Evolutionary conservation across 2,888 invertebrate species (phyloP), one percentile per base, ranked within the genome.

Genomic region (Ectobius pallidus): DNA sequence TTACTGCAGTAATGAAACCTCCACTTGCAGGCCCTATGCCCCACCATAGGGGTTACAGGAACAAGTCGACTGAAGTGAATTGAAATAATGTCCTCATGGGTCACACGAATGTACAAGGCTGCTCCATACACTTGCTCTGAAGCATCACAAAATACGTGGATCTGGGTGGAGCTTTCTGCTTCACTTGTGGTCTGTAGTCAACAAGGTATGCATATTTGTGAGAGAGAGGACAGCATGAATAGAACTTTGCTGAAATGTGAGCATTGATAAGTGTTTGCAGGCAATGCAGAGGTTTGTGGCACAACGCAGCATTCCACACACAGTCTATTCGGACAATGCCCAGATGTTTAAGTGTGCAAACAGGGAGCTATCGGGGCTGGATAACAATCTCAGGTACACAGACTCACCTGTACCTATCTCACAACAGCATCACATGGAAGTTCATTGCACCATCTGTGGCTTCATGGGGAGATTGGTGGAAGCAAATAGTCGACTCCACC

Each of bases 121-220:
- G 22, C 65, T 42, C 20, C 65, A 65, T 65, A 65, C 9, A 32
- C 39, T 16, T 4, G 22, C 42, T 42, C 65, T 65, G 65, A 65
- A 42, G 65, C 20, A 20, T 65, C 39, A 39, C 42, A 65, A 22
- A 65, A 65, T 2, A 65, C 42, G n/a, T n/a, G n/a, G n/a, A n/a
- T n/a, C n/a, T n/a, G n/a, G n/a, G n/a, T n/a, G n/a, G n/a, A n/a
- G n/a, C n/a, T n/a, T n/a, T n/a, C n/a, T n/a, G n/a, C n/a, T n/a
- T n/a, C n/a, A n/a, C n/a, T n/a, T n/a, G n/a, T n/a, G n/a, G n/a
- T n/a, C n/a, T n/a, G n/a, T n/a, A n/a, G n/a, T n/a, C n/a, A n/a
- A n/a, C n/a, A n/a, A n/a, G n/a, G n/a, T n/a, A n/a, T n/a, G n/a
- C n/a, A n/a, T n/a, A n/a, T n/a, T n/a, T n/a, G n/a, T n/a, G n/a